These are phyloP conservation scores for Phyllotis vaccarum DNA, from an alignment of 2,797 vertebrate genomes.

Conservation along the genomic window DNA sequence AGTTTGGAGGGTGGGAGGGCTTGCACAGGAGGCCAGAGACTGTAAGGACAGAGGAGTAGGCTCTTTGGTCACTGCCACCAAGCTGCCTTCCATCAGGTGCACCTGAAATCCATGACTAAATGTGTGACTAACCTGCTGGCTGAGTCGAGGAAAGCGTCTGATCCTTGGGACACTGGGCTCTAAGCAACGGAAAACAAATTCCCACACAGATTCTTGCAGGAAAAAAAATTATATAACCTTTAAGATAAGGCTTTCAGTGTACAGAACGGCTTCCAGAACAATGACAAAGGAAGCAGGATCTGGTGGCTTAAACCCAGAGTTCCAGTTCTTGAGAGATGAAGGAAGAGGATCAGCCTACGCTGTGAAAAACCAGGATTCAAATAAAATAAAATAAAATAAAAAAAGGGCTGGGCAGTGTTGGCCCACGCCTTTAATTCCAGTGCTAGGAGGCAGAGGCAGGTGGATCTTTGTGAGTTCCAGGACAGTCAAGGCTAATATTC, in stretches of 20 bases:
- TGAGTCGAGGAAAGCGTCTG: neutral
- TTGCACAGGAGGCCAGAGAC: neutral
- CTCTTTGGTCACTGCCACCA: neutral
- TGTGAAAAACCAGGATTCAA: neutral
- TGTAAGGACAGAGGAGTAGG: neutral
- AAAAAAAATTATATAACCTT: constrained; percentile 31
- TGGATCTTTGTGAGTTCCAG: neutral
- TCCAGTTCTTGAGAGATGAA: neutral
- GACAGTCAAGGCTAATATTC: neutral
- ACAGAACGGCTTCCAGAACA: constrained; percentile 6
- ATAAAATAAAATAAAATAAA: too few relatives aligned
- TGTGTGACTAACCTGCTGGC: neutral
- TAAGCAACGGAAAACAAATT: neutral
- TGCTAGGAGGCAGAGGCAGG: neutral
- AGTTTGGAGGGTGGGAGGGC: neutral
- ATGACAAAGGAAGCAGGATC: neutral
- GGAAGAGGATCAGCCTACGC: neutral
- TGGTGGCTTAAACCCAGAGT: neutral
- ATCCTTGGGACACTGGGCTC: neutral
- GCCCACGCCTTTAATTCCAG: neutral
- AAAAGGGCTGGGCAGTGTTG: neutral
- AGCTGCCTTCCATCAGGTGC: neutral
- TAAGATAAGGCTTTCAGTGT: neutral
- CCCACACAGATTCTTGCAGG: neutral
- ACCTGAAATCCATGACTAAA: neutral